Evolutionary conservation across 2,113 vertebrate species (phyloP), one percentile per base, ranked within the genome.

Genomic region (Mastomys coucha): DNA sequence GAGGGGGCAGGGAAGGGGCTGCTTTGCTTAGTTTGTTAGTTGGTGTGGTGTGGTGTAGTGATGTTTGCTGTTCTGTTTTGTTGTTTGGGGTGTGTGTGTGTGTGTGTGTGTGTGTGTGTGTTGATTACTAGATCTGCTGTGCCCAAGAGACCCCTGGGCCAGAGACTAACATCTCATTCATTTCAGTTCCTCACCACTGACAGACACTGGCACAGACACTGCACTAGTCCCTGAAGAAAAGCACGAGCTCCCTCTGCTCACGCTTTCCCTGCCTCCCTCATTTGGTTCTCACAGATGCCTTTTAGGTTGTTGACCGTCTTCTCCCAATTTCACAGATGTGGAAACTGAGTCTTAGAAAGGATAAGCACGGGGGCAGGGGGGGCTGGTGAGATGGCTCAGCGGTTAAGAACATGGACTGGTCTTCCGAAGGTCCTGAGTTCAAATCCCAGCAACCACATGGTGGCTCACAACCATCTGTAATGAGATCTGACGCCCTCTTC

Each of bases 101-200:
- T 45, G 39, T 75, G 39, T 39, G 36, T 39, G 72, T n/a, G 73
- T 24, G 76, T 19, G 7, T 53, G 31, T 36, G 49, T 53, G 7
- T 22, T 56, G 36, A 49, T 58, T 58, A 14, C 51, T 31, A 26
- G 87, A 88, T 60, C 69, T 24, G 24, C n/a, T n/a, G 6, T 45
- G 70, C 31, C 2, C 63, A 4, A 51, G 16, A 19, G 42, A 28
- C 31, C 33, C 33, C 33, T 1, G 7, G 45, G 12, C 73, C 17
- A 11, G 70, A 80, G 20, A 24, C n/a, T 60, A 63, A 24, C 0
- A 0, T 22, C 28, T 33, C 78, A 0, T 39, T 73, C 67, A 14
- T 19, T 86, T 53, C 45, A 2, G 45, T 36, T 39, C 73, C 14
- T 84, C 89, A 70, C 73, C 42, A 1, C 70, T 39, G 63, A 11